Evolutionary conservation across 2,797 vertebrate genomes (phyloP).

Genomic region (Malacoraja senta): DNA sequence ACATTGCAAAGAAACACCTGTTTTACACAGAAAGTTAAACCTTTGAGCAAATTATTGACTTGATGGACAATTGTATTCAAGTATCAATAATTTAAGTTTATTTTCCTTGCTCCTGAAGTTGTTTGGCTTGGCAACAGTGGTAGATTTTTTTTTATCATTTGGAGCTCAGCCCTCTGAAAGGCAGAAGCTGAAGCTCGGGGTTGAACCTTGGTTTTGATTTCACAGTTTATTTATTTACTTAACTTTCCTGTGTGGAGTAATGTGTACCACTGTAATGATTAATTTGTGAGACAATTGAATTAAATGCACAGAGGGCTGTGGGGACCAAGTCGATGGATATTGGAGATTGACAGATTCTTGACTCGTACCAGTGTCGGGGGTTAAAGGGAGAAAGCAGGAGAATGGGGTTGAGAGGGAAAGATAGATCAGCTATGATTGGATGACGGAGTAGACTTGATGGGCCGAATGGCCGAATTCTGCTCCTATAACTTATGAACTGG

Average conservation of each 20-base stretch:
- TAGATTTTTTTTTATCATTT: not conserved
- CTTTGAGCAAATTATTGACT: not conserved
- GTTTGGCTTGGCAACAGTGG: not conserved
- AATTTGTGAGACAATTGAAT: not conserved
- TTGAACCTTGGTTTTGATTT: not conserved
- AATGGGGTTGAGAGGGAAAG: too few species aligned
- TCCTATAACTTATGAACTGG: too few species aligned
- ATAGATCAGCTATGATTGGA: too few species aligned
- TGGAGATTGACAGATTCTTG: too few species aligned
- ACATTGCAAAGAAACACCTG: not conserved
- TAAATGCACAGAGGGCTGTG: too few species aligned
- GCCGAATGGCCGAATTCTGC: too few species aligned
- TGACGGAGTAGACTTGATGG: too few species aligned
- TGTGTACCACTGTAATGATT: not conserved
- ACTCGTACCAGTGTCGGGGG: too few species aligned
- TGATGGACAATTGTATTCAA: not conserved
- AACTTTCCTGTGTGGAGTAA: not conserved
- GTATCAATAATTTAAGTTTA: not conserved
- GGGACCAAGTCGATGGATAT: too few species aligned
- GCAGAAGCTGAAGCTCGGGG: not conserved
- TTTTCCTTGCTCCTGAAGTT: not conserved
- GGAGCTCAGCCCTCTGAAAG: not conserved
- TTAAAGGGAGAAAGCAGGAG: too few species aligned
- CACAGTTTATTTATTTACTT: not conserved
- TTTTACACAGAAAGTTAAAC: not conserved